phyloP scores from a whole-genome alignment of 2,888 invertebrate genomes.

The Erebia palarica region DNA sequence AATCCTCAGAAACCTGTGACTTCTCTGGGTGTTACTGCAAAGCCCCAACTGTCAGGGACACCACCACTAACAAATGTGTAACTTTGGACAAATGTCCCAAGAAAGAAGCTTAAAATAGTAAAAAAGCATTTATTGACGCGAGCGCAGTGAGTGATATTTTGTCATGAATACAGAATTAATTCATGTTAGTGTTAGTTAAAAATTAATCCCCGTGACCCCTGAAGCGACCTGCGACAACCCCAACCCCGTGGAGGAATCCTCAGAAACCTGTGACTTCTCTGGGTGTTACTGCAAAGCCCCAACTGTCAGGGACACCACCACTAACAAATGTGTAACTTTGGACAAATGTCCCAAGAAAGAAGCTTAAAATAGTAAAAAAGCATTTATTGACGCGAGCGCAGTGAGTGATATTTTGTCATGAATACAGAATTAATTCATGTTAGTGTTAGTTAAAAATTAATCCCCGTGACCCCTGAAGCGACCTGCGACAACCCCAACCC shows the following conservation, averaged over 20 bases:
- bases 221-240: constrained; percentile 61
- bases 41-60: constrained; percentile 55
- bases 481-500: constrained; percentile 60
- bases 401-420: too few species aligned
- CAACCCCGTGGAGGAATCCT: constrained; percentile 43
- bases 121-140: too few species aligned
- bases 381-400: too few species aligned
- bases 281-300: constrained; percentile 58
- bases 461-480: constrained; percentile 50
- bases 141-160: too few species aligned
- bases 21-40: constrained; percentile 59
- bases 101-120: neutral
- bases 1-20: constrained; percentile 47
- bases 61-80: constrained; percentile 52
- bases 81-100: constrained; percentile 51
- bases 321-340: constrained; percentile 51
- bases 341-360: constrained; percentile 51
- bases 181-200: too few species aligned
- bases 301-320: constrained; percentile 54
- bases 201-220: constrained; percentile 43
- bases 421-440: too few species aligned
- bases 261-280: constrained; percentile 51
- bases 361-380: neutral
- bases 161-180: too few species aligned
- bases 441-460: too few species aligned